Base-by-base conservation (phyloP, 2,113 vertebrate species). In the Tricholaema leucomelas region DNA sequence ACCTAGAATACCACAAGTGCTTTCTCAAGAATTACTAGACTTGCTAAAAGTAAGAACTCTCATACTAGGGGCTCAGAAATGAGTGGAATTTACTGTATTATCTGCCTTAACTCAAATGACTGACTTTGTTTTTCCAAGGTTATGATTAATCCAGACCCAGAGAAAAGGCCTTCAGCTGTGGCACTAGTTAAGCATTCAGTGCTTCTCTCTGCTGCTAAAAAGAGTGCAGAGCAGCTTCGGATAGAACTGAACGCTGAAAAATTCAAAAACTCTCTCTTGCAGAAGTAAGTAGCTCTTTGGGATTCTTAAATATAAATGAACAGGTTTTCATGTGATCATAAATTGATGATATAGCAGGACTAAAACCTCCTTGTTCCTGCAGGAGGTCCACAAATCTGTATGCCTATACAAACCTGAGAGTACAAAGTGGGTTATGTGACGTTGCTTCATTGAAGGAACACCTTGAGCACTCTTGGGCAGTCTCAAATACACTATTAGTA, bases 191-290 rank as follows among this genome's bases (percentile, higher is more conserved):
- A 98, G 85, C 99, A 99, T 94, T 98, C 99, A 3, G 99, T 99
- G 63, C 97, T 99, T 48, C 97, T 99, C 3, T 99, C 99, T 3
- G 97, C 99, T 0, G 98, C 99, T 42, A 98, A 98, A 74, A 99
- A 99, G 97, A 99, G 98, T 1, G 99, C 99, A 2, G 99, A 99
- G 82, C 99, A 99, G 95, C 98, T 99, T n/a, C 95, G 99, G 70
- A 98, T 99, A 80, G 99, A 99, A 94, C 97, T 99, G 87, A 99
- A 99, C 23, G 99, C 99, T 10, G 99, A 99, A 94, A 99, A 98
- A 80, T 99, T 99, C 96, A 99, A 99, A 97, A 99, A 99, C 36
- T 99, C 99, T 0, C 98, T 99, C 84, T 97, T 99, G 46, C 99
- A 99, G 74, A 99, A 99, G 99, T 99, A 98, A 96, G 98, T 96